Evolutionary conservation across 2,797 vertebrate species (phyloP).

Genomic region (Lindbergichthys nudifrons): DNA sequence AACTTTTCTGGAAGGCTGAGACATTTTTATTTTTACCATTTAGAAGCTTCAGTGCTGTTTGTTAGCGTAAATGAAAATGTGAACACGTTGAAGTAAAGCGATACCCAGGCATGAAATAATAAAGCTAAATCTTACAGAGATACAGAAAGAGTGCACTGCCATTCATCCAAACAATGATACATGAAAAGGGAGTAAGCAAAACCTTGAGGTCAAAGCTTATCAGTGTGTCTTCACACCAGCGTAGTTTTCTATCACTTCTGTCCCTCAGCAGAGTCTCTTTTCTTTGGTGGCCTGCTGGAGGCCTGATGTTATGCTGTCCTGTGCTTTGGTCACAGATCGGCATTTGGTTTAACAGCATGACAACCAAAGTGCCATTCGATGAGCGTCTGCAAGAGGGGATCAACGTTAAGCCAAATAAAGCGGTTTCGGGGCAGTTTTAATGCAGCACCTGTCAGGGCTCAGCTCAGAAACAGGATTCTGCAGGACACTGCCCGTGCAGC

Average conservation of each 20-base stretch:
- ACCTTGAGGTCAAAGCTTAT: slow-evolving; percentile 30
- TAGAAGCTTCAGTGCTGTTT: slow-evolving; percentile 37
- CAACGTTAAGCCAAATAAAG: slow-evolving; percentile 74
- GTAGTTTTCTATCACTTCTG: slow-evolving; percentile 22
- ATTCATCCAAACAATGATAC: slow-evolving; percentile 16
- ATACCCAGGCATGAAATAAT: slow-evolving; percentile 4
- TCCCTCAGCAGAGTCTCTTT: slow-evolving; percentile 9
- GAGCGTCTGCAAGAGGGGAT: slow-evolving; percentile 72
- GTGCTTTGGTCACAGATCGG: slow-evolving; percentile 66
- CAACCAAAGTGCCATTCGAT: slow-evolving; percentile 62
- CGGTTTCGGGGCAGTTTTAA: slow-evolving; percentile 68
- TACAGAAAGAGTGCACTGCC: background rate
- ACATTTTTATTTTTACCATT: slow-evolving; percentile 34
- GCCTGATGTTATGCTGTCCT: slow-evolving; percentile 43
- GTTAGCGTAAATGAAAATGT: slow-evolving; percentile 35
- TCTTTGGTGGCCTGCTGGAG: slow-evolving; percentile 21
- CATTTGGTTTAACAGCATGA: slow-evolving; percentile 67
- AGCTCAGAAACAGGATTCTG: slow-evolving; percentile 66
- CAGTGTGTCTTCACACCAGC: background rate
- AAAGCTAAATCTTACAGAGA: slow-evolving; percentile 13
- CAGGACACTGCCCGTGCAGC: slow-evolving; percentile 71
- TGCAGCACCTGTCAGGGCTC: slow-evolving; percentile 82
- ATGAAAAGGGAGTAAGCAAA: slow-evolving; percentile 16
- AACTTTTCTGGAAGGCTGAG: slow-evolving; percentile 51
- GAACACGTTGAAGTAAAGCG: background rate